phyloP scores from a whole-genome alignment of 1,140 invertebrate species.

The Heliconius nattereri region DNA sequence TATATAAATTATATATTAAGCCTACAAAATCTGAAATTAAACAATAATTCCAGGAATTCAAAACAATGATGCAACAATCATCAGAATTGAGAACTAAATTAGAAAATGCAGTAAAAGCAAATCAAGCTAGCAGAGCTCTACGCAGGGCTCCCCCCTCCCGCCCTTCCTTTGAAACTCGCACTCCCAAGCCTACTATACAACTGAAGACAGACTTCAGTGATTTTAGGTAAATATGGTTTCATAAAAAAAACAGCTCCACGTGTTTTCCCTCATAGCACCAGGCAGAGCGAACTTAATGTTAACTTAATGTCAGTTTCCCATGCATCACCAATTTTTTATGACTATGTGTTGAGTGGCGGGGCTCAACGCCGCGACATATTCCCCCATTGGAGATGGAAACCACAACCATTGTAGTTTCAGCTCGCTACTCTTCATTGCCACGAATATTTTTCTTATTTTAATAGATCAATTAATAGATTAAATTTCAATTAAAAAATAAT shows the following conservation, averaged over 20 bases:
- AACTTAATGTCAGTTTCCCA: too few species aligned
- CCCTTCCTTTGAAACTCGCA: slow-evolving; percentile 71
- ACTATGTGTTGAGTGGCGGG: neutral
- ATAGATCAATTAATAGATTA: too few species aligned
- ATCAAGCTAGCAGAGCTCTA: slow-evolving; percentile 83
- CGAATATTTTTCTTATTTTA: too few species aligned
- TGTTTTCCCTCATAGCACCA: too few species aligned
- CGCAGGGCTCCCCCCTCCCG: slow-evolving; percentile 80
- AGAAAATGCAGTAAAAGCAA: slow-evolving; percentile 91
- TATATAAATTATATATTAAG: too few species aligned
- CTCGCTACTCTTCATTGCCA: too few species aligned
- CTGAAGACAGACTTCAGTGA: slow-evolving; percentile 98
- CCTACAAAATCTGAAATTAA: neutral
- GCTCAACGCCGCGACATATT: too few species aligned
- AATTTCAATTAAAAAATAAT: too few species aligned
- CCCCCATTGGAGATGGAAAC: too few species aligned
- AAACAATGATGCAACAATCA: slow-evolving; percentile 92
- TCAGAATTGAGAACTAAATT: slow-evolving; percentile 89
- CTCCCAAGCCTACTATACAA: slow-evolving; percentile 90
- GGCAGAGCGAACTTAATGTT: too few species aligned
- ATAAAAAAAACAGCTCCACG: neutral
- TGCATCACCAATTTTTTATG: neutral
- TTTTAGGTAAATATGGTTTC: slow-evolving; percentile 83
- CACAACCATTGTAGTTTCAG: too few species aligned
- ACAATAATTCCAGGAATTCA: slow-evolving; percentile 88